A percentile compares a stretch with the other conserved stretches of the same genome.
Conservation (phyloP, 2,113 vertebrate genomes). For the Dinomys branickii region DNA sequence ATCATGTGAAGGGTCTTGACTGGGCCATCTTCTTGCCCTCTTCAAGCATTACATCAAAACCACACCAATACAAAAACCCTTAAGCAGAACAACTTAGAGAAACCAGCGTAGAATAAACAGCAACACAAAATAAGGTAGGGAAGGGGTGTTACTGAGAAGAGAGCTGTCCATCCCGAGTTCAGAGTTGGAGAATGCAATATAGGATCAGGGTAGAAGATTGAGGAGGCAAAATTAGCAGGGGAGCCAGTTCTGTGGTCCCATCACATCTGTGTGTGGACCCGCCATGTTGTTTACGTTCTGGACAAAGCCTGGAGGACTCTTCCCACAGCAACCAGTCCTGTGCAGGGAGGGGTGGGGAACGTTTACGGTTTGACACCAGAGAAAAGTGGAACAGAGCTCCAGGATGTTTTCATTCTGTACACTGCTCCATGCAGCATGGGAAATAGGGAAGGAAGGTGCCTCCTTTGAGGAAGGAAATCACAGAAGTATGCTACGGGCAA, state of each 20-base stretch:
- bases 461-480: not conserved
- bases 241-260: not conserved
- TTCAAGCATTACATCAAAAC: not conserved
- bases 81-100: not conserved
- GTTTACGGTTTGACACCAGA: slow-evolving; percentile 4
- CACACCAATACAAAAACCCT: not conserved
- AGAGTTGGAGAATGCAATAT: not conserved
- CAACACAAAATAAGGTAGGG: not conserved
- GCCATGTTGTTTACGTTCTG: not conserved
- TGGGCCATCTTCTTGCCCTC: not conserved
- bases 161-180: not conserved
- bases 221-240: not conserved
- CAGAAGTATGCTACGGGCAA: not conserved
- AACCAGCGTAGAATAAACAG: not conserved
- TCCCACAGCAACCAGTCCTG: not conserved
- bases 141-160: not conserved
- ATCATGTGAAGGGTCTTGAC: not conserved
- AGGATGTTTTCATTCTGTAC: not conserved
- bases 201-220: not conserved
- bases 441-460: not conserved
- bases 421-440: not conserved
- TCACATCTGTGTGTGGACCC: accelerated
- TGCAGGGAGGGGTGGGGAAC: not conserved
- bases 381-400: not conserved
- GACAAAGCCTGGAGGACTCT: not conserved